Percentiles rank a stretch among this genome's conserved stretches.
Evolutionary conservation across 1,140 invertebrate species (phyloP).

Genomic region (Zaprionus gabonicus): DNA sequence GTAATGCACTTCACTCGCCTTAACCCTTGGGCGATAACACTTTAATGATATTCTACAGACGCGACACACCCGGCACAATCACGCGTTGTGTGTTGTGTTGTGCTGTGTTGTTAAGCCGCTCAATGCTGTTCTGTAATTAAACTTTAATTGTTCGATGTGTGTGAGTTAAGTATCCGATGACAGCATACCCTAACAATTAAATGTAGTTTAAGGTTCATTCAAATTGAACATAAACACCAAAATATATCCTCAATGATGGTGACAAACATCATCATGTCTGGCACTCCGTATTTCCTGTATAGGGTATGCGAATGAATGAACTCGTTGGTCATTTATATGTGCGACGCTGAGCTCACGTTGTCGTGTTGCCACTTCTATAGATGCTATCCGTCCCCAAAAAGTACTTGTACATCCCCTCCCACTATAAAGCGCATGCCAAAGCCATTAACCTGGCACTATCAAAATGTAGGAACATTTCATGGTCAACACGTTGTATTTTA

Average conservation of each 20-base stretch:
- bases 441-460: background rate
- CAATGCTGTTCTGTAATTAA: conserved; percentile 26
- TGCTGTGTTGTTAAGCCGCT: conserved; percentile 3
- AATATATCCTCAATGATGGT: background rate
- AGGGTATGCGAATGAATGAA: conserved; percentile 6
- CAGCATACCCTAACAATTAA: background rate
- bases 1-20: conserved; percentile 22
- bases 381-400: background rate
- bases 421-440: conserved; percentile 3
- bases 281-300: background rate
- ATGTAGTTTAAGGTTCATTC: background rate
- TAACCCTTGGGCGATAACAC: conserved; percentile 19
- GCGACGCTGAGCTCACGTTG: background rate
- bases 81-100: background rate
- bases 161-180: background rate
- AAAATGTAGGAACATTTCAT: background rate
- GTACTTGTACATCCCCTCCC: conserved; percentile 4
- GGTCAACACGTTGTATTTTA: conserved; percentile 2
- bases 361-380: conserved; percentile 1
- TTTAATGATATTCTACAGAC: conserved; percentile 32
- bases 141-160: conserved; percentile 25
- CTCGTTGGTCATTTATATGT: conserved; percentile 3
- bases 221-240: background rate
- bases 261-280: background rate
- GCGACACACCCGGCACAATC: conserved; percentile 24